These are phyloP conservation scores for Eurytoma adleriae DNA, from an alignment of 2,888 invertebrate genomes.

Conservation along the genomic window DNA sequence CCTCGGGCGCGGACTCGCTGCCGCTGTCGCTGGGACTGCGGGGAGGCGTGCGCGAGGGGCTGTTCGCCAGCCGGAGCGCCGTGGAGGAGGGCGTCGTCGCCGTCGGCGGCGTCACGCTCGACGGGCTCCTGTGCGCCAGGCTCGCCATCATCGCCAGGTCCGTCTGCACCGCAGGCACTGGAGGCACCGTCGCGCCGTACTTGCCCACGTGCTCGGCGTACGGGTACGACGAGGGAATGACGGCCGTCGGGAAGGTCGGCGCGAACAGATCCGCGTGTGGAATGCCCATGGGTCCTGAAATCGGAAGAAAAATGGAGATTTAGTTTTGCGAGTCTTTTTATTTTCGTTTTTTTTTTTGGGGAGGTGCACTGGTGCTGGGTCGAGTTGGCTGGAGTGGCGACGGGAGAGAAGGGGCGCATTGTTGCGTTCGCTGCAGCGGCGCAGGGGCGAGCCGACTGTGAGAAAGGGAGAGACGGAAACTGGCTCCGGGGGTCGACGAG, in stretches of 20 bases:
- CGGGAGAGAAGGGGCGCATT: slow-evolving; percentile 62
- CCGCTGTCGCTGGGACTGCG: slow-evolving; percentile 71
- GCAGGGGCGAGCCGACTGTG: slow-evolving; percentile 7
- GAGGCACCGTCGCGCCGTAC: slow-evolving; percentile 30
- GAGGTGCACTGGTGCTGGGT: neutral
- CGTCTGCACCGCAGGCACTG: neutral
- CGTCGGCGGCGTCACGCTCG: slow-evolving; percentile 34
- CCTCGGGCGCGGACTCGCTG: slow-evolving; percentile 67
- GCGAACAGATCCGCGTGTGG: slow-evolving; percentile 69
- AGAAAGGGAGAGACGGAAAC: slow-evolving; percentile 37
- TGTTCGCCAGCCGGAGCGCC: slow-evolving; percentile 11
- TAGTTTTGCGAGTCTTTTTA: slow-evolving; percentile 9
- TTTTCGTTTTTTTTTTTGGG: neutral
- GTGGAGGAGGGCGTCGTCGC: slow-evolving; percentile 26
- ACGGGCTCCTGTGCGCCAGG: slow-evolving; percentile 29
- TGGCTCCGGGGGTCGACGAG: slow-evolving; percentile 16
- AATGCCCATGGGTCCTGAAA: slow-evolving; percentile 70
- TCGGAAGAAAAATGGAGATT: slow-evolving; percentile 18
- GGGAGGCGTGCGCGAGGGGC: slow-evolving; percentile 67
- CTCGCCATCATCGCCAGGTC: neutral
- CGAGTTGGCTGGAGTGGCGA: neutral
- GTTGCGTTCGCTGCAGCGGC: slow-evolving; percentile 63
- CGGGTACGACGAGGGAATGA: slow-evolving; percentile 67
- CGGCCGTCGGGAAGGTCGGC: slow-evolving; percentile 67
- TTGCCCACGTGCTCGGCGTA: slow-evolving; percentile 61